Base-by-base conservation (phyloP, 2,113 vertebrate genomes). In the Urocolius indicus region DNA sequence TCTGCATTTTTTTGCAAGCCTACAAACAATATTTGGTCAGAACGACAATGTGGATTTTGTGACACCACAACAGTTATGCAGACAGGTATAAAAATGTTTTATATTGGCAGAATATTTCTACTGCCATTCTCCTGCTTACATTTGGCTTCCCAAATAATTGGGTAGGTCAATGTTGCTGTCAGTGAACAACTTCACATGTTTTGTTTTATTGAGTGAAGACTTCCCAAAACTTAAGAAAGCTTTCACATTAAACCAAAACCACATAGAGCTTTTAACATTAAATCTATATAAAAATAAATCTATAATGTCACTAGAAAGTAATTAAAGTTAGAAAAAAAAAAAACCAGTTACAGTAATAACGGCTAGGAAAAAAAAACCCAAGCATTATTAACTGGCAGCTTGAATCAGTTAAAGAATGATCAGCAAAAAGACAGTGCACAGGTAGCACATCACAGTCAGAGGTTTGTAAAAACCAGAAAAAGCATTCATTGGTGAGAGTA, bases 61-160 rank as follows among this genome's bases (percentile, higher is more conserved):
- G 87, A 90, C 76, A 87, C 67, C 18, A n/a, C 27, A 80, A 76
- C 38, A 79, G 38, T 83, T 91, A 73, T 29, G 76, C 4, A 94
- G 78, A 91, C 74, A 95, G 51, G 30, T 80, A 92, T 48, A 80
- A 91, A 84, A 76, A 59, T 59, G 27, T 94, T 94, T 87, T 84
- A 34, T 66, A 69, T 80, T 58, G 22, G 34, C 14, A 66, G 62
- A 3, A 15, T 55, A 91, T 80, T 91, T 62, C 49, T 27, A 45
- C 34, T 83, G 46, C 48, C 71, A 89, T 11, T 80, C 43, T n/a
- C 57, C 59, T 81, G 26, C 10, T 27, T 36, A 54, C 45, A 13
- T 59, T 69, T 83, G 45, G 34, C 38, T 90, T 87, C 83, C 72
- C 24, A 83, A 74, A 67, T 66, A 91, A 67, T 43, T 88, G 51